Conservation (phyloP, 2,888 invertebrate genomes). For the Morpho achilles region DNA sequence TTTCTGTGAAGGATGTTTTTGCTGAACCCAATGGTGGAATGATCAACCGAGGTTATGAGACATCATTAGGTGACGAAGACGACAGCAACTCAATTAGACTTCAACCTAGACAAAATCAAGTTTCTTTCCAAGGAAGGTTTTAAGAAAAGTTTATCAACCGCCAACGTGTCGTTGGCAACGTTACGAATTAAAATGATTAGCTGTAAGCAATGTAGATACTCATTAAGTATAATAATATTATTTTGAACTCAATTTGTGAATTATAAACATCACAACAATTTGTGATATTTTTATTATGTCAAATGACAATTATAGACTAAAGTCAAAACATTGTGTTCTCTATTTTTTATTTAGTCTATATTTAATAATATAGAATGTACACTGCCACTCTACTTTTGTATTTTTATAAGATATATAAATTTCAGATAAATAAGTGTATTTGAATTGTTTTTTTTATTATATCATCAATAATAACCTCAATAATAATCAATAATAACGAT, state of each 20-base stretch:
- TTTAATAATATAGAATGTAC: constrained; percentile 53
- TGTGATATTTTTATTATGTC: constrained; percentile 55
- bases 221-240: constrained; percentile 37
- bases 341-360: constrained; percentile 41
- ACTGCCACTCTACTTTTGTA: constrained; percentile 56
- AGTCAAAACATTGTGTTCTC: constrained; percentile 30
- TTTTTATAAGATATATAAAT: constrained; percentile 33
- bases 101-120: constrained; percentile 82
- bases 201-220: constrained; percentile 48
- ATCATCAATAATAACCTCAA: too few species aligned
- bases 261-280: constrained; percentile 40
- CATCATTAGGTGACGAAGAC: constrained; percentile 81
- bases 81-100: constrained; percentile 86
- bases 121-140: constrained; percentile 78
- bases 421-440: constrained; percentile 22
- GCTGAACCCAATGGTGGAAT: constrained; percentile 83
- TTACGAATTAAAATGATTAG: constrained; percentile 33
- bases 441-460: constrained; percentile 32
- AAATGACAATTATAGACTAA: constrained; percentile 20
- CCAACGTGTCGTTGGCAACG: constrained; percentile 47
- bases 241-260: constrained; percentile 29
- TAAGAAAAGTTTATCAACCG: constrained; percentile 36
- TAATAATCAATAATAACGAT: too few species aligned
- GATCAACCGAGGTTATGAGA: constrained; percentile 88
- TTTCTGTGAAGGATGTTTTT: constrained; percentile 90